Evolutionary conservation across 2,888 invertebrate species (phyloP), one percentile per base, ranked within the genome.

Genomic region (Furcula furcula): DNA sequence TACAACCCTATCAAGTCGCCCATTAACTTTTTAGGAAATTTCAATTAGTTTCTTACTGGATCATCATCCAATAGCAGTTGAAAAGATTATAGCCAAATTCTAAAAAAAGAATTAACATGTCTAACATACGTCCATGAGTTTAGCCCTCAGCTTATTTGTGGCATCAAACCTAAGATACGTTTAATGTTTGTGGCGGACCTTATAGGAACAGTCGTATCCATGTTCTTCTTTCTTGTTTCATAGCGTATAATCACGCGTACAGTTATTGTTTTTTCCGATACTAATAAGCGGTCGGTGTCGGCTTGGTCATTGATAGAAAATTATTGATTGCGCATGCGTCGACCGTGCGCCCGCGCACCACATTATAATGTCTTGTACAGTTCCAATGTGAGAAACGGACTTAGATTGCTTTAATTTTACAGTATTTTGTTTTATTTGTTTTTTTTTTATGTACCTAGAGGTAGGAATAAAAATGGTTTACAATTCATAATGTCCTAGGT

Each of bases 241-340:
- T 48, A 55, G 51, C 53, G 64, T 78, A 75, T 80, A 77, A 80
- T 78, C 77, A 70, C 54, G 51, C 50, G 44, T 66, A 70, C 75
- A 76, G 76, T 83, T 81, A 82, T 86, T 86, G 79, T 85, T 84
- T 85, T 84, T 81, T 80, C 59, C 65, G 50, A 64, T 62, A 58
- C 69, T 86, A 87, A 87, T 86, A 85, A 85, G 78, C 73, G 77
- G 76, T 40, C 66, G 61, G 74, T 61, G 58, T 59, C 49, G 26
- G 26, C 27, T 10, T 18, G 73, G 77, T 78, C 82, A 83, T 81
- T 84, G 84, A 82, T 84, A 81, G 78, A 68, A 81, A 86, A 85
- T 85, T 85, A 85, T 81, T 78, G 86, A 84, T 83, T 74, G 73
- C 55, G 52, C 48, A 49, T 23, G 33, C 29, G 31, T 12, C 34